Evolutionary conservation across 2,888 invertebrate species (phyloP), one percentile per base, ranked within the genome.

Genomic region (Taenaris catops): DNA sequence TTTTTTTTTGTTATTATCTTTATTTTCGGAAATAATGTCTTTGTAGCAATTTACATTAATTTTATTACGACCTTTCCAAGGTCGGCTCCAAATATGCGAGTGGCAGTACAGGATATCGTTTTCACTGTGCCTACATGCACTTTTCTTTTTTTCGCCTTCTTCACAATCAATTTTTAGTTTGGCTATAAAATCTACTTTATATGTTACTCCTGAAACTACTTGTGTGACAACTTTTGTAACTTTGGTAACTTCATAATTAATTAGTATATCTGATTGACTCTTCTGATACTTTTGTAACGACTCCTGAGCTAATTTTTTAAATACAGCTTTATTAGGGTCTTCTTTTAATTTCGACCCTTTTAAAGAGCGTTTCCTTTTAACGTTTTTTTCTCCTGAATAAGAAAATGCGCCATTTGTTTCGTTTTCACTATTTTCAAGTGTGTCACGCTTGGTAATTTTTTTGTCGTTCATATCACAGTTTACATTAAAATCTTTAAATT

Each of bases 1-100:
- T 35, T 33, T 32, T 21, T 25, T 19, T 25, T 40, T 41, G 9
- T 48, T 29, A 25, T 41, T 10, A 11, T 47, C 44, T 8, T 41
- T 29, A 2, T 39, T 23, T 25, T 48, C 41, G 3, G 46, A 41
- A 25, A 8, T 31, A 17, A 17, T 3, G 10, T 54, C 54, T 28
- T 55, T 66, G 16, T 57, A 51, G 46, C 87, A 79, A 12, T 55
- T 48, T 1, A 86, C 69, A 23, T 66, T 52, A 34, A 73, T 65
- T 18, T 73, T 60, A 27, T 74, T 70, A 1, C 35, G 39, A 24
- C 69, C 68, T 10, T 86, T 20, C 90, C 91, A 91, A 3, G 88
- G 84, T 18, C 71, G 78, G 18, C 86, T 74, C 89, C 88, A 90
- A 26, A 89, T 75, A 33, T 64, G 49, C 17, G 91, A 58, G 11